Evolutionary conservation across 2,797 vertebrate genomes (phyloP).

Genomic region (Chrosomus eos): DNA sequence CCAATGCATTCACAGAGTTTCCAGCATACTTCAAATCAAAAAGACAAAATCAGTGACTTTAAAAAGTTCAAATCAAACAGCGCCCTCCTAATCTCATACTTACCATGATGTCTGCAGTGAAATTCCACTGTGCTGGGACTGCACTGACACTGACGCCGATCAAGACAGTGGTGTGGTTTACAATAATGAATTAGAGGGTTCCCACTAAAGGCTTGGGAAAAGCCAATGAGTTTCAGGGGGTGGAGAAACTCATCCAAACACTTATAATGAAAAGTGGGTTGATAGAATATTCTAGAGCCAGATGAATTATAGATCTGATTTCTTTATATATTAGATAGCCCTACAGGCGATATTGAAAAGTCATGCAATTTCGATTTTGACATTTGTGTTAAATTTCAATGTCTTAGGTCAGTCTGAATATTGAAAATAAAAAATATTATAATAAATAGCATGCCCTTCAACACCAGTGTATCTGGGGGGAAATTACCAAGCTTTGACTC

Average conservation of each 20-base stretch:
- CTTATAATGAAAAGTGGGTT: background rate
- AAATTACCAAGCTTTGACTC: background rate
- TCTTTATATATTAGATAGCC: background rate
- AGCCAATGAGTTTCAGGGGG: slow-evolving; percentile 56
- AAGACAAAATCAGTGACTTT: background rate
- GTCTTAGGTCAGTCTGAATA: background rate
- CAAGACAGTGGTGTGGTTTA: slow-evolving; percentile 26
- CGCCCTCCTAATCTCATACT: background rate
- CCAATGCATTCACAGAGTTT: background rate
- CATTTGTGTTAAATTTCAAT: background rate
- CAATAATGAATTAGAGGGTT: slow-evolving; percentile 27
- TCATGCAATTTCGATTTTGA: background rate
- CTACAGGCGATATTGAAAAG: background rate
- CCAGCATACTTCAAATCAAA: background rate
- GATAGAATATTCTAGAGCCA: slow-evolving; percentile 21
- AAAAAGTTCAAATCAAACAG: background rate
- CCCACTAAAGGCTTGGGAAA: slow-evolving; percentile 30
- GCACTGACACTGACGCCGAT: slow-evolving; percentile 8
- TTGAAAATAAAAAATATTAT: background rate
- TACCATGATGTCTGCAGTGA: slow-evolving; percentile 36
- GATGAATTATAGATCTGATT: background rate
- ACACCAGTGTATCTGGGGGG: background rate
- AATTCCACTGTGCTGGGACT: slow-evolving; percentile 23
- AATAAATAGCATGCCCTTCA: background rate
- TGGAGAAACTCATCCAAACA: slow-evolving; percentile 36